A percentile compares a stretch with the other conserved stretches of the same genome.
Evolutionary conservation across 2,113 vertebrate species (phyloP).

Genomic region (Urocynchramus pylzowi): DNA sequence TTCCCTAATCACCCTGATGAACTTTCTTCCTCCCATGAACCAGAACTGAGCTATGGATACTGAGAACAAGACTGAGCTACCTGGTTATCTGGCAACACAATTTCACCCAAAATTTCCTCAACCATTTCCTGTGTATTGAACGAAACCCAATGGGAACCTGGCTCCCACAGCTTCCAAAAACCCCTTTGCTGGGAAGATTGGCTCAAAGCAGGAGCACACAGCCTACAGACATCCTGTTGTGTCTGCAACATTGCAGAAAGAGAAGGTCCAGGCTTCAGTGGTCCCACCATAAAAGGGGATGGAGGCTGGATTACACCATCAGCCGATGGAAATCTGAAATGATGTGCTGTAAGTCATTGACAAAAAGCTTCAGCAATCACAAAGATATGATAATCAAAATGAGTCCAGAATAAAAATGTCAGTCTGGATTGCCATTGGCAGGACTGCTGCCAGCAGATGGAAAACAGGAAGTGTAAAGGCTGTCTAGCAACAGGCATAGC

Average conservation of each 20-base stretch:
- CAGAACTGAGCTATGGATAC: neutral
- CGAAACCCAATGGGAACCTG: neutral
- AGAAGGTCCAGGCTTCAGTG: neutral
- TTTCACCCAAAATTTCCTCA: neutral
- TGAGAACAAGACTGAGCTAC: neutral
- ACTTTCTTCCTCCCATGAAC: neutral
- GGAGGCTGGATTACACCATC: neutral
- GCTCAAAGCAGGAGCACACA: neutral
- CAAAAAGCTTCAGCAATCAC: neutral
- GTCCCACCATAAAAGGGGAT: neutral
- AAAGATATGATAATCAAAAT: neutral
- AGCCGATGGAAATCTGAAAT: neutral
- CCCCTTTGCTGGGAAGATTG: neutral
- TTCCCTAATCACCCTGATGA: neutral
- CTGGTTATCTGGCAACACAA: neutral
- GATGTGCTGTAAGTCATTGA: fast-evolving
- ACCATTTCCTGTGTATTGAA: neutral
- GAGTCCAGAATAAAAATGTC: neutral
- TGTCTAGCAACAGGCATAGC: neutral
- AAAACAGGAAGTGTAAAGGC: neutral
- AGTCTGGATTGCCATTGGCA: neutral
- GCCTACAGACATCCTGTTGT: neutral
- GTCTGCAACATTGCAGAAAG: neutral
- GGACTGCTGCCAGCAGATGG: neutral
- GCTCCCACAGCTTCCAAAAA: neutral